Evolutionary conservation across 2,888 invertebrate genomes (phyloP), one percentile per base, ranked within the genome.

Genomic region (Tridacna gigas): DNA sequence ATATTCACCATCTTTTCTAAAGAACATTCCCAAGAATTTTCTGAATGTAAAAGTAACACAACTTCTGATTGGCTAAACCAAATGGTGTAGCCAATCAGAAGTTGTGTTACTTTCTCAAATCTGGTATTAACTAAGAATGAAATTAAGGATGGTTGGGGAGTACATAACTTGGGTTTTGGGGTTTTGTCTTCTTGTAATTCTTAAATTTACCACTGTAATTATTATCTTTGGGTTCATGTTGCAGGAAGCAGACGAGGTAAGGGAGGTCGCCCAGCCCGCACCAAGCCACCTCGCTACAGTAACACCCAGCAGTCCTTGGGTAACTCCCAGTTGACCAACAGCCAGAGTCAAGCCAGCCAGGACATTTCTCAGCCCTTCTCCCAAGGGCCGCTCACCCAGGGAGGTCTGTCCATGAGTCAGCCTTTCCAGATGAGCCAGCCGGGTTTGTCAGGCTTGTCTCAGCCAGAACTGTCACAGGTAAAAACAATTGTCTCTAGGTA

Each of bases 381-480:
- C 37, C 93, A 93, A 88, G 93, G 92, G 45, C 93, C 93, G n/a
- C 91, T 95, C 79, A 95, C 95, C 25, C 95, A 95, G 89, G 95
- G 94, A 45, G 92, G 91, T 61, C 89, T 95, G 89, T 94, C 94
- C 48, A 95, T 95, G 95, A 95, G 95, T 78, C 95, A 95, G 87
- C 92, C 93, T 15, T 94, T 94, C 93, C 93, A 93, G 89, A 92
- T 96, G 96, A 95, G 95, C 86, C 95, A 95, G 89, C 94, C 95
- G 7, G 94, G 94, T 28, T 91, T 94, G 47, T 92, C 93, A 74
- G 65, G 97, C 96, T 94, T 97, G 71, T 96, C 96, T 20, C 97
- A 97, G 93, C 96, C 96, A 11, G 97, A 97, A 95, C 92, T 95
- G 47, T 95, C 95, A 75, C 95, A 95, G 94, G 95, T 94, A 77